Base-by-base conservation (phyloP, 2,113 vertebrate genomes). In the Leptodactylus fuscus region DNA sequence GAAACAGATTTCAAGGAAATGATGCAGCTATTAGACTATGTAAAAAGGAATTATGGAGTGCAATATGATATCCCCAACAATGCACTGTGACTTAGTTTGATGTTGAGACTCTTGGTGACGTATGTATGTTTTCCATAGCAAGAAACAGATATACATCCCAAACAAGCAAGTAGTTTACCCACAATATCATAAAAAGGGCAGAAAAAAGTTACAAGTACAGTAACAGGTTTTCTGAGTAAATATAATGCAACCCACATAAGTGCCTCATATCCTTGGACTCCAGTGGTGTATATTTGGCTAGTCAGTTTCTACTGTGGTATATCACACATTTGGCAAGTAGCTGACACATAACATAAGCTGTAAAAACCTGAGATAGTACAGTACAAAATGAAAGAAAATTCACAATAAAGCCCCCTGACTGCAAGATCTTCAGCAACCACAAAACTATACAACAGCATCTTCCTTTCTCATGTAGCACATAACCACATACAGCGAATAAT, bases 401-500 rank as follows among this genome's bases (percentile, higher is more conserved):
- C 32, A 36, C 10, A 53, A 11, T n/a, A 5, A 38, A 36, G 22
- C 29, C 10, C 38, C 70, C n/a, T 6, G 11, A 27, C 12, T 78
- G 49, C 75, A 32, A 48, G 49, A 53, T 58, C 10, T 55, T 55
- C 49, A 38, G 18, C 60, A 70, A 81, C 80, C 80, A 67, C 38
- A 70, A 51, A 13, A 36, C 51, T 80, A 38, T 46, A 48, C 70
- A 38, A 41, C 18, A 80, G 77, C 53, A 41, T 69, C 62, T 69
- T 81, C 80, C 80, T 81, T 34, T 67, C 62, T 62, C 32, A 20
- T 29, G 7, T 22, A 29, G 27, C 80, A 65, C 41, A 4, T 51
- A 32, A 81, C 80, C 58, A 29, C 80, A 81, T 32, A 69, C 41
- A 51, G 80, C 16, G 34, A 67, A 69, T 22, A 29, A 69, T 51